Conservation (phyloP, 2,113 vertebrate species). For the Pandion haliaetus region DNA sequence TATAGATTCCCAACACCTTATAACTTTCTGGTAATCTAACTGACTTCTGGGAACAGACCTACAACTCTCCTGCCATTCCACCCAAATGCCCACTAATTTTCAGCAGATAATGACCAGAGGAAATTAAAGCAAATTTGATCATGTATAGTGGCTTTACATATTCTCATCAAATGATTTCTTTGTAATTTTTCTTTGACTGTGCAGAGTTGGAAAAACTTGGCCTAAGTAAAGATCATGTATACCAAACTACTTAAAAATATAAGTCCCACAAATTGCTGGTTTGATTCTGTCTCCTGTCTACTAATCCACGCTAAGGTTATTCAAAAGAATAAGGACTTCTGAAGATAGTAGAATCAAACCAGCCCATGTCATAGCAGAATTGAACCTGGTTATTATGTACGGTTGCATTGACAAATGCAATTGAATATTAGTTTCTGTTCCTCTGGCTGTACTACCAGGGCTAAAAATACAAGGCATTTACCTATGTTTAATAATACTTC, state of each 20-base stretch:
- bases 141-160: neutral
- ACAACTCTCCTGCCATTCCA: neutral
- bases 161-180: neutral
- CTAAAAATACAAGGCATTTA: neutral
- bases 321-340: neutral
- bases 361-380: neutral
- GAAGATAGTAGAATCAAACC: neutral
- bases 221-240: neutral
- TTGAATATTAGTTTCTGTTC: neutral
- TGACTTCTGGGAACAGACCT: neutral
- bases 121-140: neutral
- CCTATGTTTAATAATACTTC: neutral
- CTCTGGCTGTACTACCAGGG: neutral
- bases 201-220: neutral
- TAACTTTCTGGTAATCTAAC: neutral
- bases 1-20: neutral
- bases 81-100: neutral
- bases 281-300: neutral
- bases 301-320: neutral
- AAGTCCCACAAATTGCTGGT: neutral
- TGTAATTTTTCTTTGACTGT: neutral
- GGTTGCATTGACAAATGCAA: neutral
- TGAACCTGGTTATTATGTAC: neutral
- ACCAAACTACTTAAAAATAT: neutral
- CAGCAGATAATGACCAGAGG: neutral